Base-by-base conservation (phyloP, 2,113 vertebrate genomes). In the Diglossa brunneiventris region DNA sequence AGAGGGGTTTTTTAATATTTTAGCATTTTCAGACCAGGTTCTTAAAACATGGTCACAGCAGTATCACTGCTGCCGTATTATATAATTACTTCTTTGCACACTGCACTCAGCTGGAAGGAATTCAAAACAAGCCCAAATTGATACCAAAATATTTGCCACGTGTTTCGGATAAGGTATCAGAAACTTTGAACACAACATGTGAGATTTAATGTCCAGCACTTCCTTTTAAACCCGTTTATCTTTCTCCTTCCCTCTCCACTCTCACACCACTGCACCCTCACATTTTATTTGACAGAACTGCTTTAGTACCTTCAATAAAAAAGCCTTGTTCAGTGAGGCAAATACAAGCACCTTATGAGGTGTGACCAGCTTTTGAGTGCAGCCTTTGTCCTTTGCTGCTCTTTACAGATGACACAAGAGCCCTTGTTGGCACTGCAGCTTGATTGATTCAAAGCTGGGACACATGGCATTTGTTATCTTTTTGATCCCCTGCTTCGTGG, bases 401-500 rank as follows among this genome's bases (percentile, higher is more conserved):
- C 84, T 96, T 97, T 96, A 96, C 52, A 96, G 93, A 64, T 96
- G 82, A 97, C 97, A 97, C 58, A 92, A 73, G 39, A 91, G 87
- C 41, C 41, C 39, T 72, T 55, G 66, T 4, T 95, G 92, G 59
- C 6, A 8, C 59, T 79, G 64, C 76, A 59, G 63, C 52, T 92
- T 76, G 59, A 27, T 75, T 86, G 95, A 59, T 75, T 94, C 91
- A 69, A 68, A 95, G 78, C 84, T 94, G 77, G 44, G 47, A 92
- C 96, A 69, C 87, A 98, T 97, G 98, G 95, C 92, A 88, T 63
- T 98, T 13, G 37, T 96, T 61, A 84, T 76, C 61, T 68, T 96
- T 86, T 63, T 91, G 82, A 95, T 98, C 23, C 81, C 68, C 64
- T 97, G 79, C 81, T 81, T 97, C 82, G 69, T 95, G 77, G 87